phyloP scores from a whole-genome alignment of 2,113 vertebrate species.

The Elanus axillaris region DNA sequence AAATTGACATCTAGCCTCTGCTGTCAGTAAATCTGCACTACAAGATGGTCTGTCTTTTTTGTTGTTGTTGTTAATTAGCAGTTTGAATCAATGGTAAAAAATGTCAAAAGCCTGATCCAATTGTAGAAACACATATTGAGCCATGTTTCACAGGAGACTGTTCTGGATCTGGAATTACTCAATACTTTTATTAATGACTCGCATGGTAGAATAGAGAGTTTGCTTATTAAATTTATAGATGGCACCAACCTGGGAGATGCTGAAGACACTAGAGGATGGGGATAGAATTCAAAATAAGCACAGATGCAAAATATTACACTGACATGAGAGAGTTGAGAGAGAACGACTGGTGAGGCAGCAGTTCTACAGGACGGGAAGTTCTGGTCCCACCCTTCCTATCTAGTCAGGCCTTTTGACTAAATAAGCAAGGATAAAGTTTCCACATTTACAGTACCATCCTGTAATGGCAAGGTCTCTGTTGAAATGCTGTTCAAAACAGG shows the following conservation, averaged over 20 bases:
- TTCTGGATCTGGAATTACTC: background rate
- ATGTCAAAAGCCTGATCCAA: background rate
- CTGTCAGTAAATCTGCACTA: background rate
- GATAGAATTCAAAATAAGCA: background rate
- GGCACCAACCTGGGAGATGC: background rate
- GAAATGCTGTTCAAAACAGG: background rate
- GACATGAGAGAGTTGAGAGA: background rate
- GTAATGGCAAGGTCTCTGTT: background rate
- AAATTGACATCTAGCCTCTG: slow-evolving; percentile 4
- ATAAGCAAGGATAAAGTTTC: background rate
- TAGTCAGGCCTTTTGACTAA: background rate
- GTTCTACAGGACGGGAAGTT: background rate
- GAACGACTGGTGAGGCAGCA: background rate
- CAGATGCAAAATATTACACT: background rate
- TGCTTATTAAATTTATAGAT: background rate
- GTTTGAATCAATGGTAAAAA: background rate
- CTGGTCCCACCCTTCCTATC: background rate
- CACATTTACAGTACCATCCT: background rate
- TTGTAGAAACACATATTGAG: background rate
- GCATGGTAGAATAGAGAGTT: background rate
- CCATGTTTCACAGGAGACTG: background rate
- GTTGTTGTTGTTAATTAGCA: background rate
- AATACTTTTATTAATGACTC: background rate
- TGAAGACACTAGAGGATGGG: background rate
- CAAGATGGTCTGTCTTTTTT: background rate